A percentile compares a stretch with the other conserved stretches of the same genome.
These are phyloP conservation scores for Rhabdomys pumilio DNA, from an alignment of 2,797 vertebrate species.

Conservation along the genomic window DNA sequence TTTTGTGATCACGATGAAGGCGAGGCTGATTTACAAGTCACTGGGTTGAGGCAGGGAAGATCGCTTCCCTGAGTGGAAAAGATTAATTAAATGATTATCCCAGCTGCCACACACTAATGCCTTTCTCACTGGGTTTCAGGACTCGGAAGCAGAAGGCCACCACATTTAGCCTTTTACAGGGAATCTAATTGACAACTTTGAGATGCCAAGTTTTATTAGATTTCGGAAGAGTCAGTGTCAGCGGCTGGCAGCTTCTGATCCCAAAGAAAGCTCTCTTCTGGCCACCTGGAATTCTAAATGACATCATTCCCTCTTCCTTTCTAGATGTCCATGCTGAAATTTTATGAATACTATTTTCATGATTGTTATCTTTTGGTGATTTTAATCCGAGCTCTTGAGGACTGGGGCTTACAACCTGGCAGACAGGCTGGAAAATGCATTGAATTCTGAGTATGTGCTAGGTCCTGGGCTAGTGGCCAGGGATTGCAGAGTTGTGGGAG, in stretches of 20 bases:
- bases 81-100: constrained; percentile 84
- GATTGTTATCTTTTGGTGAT: constrained; percentile 27
- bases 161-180: constrained; percentile 77
- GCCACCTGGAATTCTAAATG: constrained; percentile 71
- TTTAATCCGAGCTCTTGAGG: background rate
- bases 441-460: background rate
- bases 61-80: constrained; percentile 81
- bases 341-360: constrained; percentile 44
- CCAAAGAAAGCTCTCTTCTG: constrained; percentile 33
- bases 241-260: background rate
- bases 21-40: constrained; percentile 84
- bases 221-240: constrained; percentile 71
- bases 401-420: background rate
- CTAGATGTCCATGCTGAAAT: constrained; percentile 27
- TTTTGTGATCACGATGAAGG: constrained; percentile 78
- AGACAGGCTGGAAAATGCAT: background rate
- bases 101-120: constrained; percentile 82
- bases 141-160: constrained; percentile 77
- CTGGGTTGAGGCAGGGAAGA: constrained; percentile 54
- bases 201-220: constrained; percentile 69
- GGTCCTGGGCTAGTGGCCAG: background rate
- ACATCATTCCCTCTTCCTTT: constrained; percentile 4
- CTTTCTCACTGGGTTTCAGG: constrained; percentile 82
- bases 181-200: constrained; percentile 65
- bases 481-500: background rate